Evolutionary conservation across 2,888 invertebrate genomes (phyloP).

Genomic region (Macrosiphum euphorbiae): DNA sequence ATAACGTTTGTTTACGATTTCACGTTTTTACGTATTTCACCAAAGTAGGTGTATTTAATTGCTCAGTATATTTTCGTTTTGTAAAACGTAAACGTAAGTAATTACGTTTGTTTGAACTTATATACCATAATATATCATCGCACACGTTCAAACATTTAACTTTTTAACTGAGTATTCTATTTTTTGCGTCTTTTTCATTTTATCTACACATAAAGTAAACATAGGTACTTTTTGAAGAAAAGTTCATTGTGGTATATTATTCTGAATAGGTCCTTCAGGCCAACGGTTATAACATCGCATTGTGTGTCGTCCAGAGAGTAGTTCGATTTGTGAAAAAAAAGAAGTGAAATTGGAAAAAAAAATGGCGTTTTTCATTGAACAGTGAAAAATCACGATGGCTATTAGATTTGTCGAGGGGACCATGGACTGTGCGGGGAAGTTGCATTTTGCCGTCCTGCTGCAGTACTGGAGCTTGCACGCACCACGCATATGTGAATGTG

Average conservation of each 20-base stretch:
- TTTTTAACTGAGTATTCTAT: not conserved
- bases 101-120: not conserved
- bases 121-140: not conserved
- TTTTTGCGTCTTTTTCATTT: not conserved
- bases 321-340: constrained; percentile 18
- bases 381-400: constrained; percentile 36
- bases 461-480: not conserved
- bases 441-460: not conserved
- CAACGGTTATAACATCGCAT: not conserved
- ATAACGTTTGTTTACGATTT: not conserved
- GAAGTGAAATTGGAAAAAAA: not conserved
- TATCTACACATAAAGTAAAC: constrained; percentile 14
- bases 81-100: not conserved
- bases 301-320: not conserved
- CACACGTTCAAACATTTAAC: not conserved
- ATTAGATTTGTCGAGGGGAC: not conserved
- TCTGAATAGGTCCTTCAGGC: not conserved
- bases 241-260: constrained; percentile 14
- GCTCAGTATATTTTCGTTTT: not conserved
- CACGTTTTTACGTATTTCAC: not conserved
- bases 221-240: not conserved
- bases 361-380: constrained; percentile 8
- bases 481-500: constrained; percentile 37
- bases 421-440: not conserved
- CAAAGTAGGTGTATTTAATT: not conserved